phyloP scores from a whole-genome alignment of 2,888 invertebrate genomes.

The Micropterix aruncella region DNA sequence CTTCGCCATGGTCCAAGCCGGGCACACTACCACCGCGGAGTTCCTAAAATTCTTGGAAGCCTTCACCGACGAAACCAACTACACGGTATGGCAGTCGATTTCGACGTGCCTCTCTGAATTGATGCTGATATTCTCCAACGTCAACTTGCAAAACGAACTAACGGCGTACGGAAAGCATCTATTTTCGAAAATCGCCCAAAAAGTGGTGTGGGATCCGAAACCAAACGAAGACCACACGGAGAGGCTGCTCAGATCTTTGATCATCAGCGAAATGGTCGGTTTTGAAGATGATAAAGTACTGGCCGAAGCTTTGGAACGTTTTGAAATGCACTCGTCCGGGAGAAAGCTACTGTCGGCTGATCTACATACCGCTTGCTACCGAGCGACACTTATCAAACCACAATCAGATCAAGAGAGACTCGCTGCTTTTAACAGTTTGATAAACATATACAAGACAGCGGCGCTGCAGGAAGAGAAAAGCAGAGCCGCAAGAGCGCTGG shows the following conservation, averaged over 20 bases:
- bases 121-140: slow-evolving; percentile 62
- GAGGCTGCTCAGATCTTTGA: slow-evolving; percentile 71
- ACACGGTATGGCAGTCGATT: slow-evolving; percentile 86
- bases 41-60: slow-evolving; percentile 71
- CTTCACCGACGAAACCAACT: slow-evolving; percentile 75
- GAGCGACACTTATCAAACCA: slow-evolving; percentile 59
- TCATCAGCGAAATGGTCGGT: slow-evolving; percentile 69
- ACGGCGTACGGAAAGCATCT: slow-evolving; percentile 62
- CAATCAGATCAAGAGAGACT: slow-evolving; percentile 28
- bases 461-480: slow-evolving; percentile 91
- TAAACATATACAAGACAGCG: slow-evolving; percentile 66
- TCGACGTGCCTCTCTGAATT: slow-evolving; percentile 67
- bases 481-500: slow-evolving; percentile 73
- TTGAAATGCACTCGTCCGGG: slow-evolving; percentile 50
- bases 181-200: slow-evolving; percentile 53
- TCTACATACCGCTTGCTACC: slow-evolving; percentile 74
- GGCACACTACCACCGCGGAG: slow-evolving; percentile 67
- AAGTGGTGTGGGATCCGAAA: slow-evolving; percentile 76
- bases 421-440: slow-evolving; percentile 58
- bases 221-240: slow-evolving; percentile 76
- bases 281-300: slow-evolving; percentile 68
- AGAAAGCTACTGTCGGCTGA: slow-evolving; percentile 60
- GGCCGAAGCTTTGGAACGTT: slow-evolving; percentile 50
- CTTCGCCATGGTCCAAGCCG: slow-evolving; percentile 84
- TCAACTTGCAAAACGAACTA: slow-evolving; percentile 58